Evolutionary conservation across 2,797 vertebrate genomes (phyloP), one percentile per base, ranked within the genome.

Genomic region (Anas acuta): DNA sequence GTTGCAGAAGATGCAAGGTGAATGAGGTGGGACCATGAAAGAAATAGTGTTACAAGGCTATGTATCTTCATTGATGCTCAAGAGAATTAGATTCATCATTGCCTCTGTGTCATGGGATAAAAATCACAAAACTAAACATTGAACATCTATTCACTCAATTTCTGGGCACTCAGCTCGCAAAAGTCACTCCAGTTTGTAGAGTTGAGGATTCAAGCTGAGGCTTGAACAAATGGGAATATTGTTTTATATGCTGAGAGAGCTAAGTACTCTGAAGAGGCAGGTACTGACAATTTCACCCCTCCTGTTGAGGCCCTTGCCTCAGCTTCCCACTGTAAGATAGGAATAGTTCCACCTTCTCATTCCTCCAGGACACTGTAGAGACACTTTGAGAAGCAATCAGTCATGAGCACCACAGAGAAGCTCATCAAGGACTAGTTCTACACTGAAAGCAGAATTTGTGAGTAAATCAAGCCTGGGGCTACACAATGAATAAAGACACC

Each of bases 381-480:
- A 56, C 28, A 30, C 62, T 84, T 82, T 6, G n/a, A 74, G 74
- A 93, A 93, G 93, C 85, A 53, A 39, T 58, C 54, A 1, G 0
- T 70, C 89, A 81, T 72, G 23, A 94, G 61, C 72, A 92, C 75
- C 79, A 69, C 61, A 66, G 83, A 91, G 67, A 54, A 92, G 71
- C 71, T 90, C 74, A 93, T 71, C 56, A 51, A 89, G 81, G 87
- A 87, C 73, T 28, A 81, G 57, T 71, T 90, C 53, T 80, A 87
- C 65, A 87, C 2, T 74, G 78, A 93, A 87, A 84, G 89, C 47
- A 84, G 86, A 75, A 82, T 79, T 89, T 90, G 69, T 87, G 84
- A 92, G 90, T 94, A 95, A 91, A 93, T 93, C 90, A 87, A 37
- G 75, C 89, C 81, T 1, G 2, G 45, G 79, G 92, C 92, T 94